These are phyloP conservation scores for Oscheius sp. DNA, from an alignment of 1,140 invertebrate species.

Conservation along the genomic window DNA sequence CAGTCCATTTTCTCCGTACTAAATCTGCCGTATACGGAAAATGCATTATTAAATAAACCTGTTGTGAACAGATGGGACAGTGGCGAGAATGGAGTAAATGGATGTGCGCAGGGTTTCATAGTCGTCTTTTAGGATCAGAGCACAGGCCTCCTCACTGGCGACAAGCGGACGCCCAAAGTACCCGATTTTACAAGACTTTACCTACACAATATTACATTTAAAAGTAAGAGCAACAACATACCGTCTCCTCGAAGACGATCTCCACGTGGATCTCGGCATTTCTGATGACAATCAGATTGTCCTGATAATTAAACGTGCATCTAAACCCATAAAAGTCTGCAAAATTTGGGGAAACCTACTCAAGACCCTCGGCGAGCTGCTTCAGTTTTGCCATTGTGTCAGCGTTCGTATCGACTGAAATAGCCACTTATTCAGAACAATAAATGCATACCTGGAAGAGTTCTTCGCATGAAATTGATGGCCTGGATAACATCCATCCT, in stretches of 20 bases:
- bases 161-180: neutral
- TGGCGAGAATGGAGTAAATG: neutral
- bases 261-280: neutral
- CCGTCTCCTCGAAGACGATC: neutral
- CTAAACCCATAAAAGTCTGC: conserved; percentile 11
- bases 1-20: neutral
- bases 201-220: neutral
- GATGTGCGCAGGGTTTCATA: neutral
- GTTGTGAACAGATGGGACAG: neutral
- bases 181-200: neutral
- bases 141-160: neutral
- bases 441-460: conserved; percentile 8
- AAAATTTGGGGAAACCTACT: neutral
- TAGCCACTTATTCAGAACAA: neutral
- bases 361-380: conserved; percentile 1
- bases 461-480: conserved; percentile 2
- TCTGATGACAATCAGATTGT: neutral
- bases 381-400: neutral
- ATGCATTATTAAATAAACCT: neutral
- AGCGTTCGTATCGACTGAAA: neutral
- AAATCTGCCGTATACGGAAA: neutral
- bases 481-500: conserved; percentile 12
- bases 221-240: neutral
- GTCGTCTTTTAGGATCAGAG: neutral
- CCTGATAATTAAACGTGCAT: neutral